Base-by-base conservation (phyloP, 2,888 invertebrate genomes). In the Terebella lapidaria region DNA sequence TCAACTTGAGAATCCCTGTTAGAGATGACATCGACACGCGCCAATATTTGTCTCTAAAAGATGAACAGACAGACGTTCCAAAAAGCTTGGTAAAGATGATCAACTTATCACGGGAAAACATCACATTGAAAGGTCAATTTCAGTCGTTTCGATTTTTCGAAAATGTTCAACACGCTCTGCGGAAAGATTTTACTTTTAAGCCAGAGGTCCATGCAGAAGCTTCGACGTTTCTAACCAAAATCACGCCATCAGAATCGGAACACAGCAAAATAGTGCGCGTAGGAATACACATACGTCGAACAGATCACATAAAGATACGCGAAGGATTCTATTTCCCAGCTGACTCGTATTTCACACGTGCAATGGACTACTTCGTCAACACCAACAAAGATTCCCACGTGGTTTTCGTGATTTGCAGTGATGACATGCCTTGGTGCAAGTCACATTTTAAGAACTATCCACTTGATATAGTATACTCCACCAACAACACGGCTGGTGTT, bases 211-310 rank as follows among this genome's bases (percentile, higher is more conserved):
- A 20, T 49, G 5, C 5, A 5, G 5, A 49, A 24, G 49, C 49
- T 5, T 5, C 5, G 49, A 24, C 22, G 5, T n/a, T 49, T 5
- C 5, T 49, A 5, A 22, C 10, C 49, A 49, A 22, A 5, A 22
- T 22, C 22, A 49, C 49, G n/a, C n/a, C n/a, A n/a, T n/a, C n/a
- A 10, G 22, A 22, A 5, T 10, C 5, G 49, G 5, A 49, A 5
- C 24, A 5, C 22, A 22, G 5, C 18, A 22, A 24, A 5, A 49
- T 22, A 5, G 22, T 49, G 18, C 18, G 18, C 49, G 49, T 60
- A n/a, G 60, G 60, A 4, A 24, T 60, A 4, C 60, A 60, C 46
- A 30, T 60, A 5, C 35, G 57, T 5, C 35, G 60, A 22, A 57
- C 53, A 15, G 60, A 60, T 27, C 27, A 42, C 28, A n/a, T 53